These are phyloP conservation scores for Podotricha telesiphe DNA, from an alignment of 2,888 invertebrate species.

Conservation along the genomic window DNA sequence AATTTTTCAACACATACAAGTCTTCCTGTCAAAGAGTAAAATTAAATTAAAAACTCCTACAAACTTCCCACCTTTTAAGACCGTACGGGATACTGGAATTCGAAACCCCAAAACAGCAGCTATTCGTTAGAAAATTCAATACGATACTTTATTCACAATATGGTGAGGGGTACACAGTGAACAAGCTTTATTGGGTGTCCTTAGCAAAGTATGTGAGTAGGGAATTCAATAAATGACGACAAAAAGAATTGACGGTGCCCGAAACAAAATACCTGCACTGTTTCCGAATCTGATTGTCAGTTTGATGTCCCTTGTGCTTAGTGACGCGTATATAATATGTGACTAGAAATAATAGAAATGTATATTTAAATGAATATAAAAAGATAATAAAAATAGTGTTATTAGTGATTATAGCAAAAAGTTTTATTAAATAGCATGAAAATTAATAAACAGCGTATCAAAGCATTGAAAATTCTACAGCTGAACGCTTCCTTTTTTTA, in stretches of 20 bases:
- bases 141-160: constrained; percentile 71
- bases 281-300: constrained; percentile 56
- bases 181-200: constrained; percentile 80
- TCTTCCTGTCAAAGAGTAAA: constrained; percentile 81
- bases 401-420: neutral
- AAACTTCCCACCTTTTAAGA: constrained; percentile 73
- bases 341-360: constrained; percentile 1
- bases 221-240: constrained; percentile 79
- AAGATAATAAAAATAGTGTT: neutral
- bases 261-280: constrained; percentile 61
- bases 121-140: constrained; percentile 74
- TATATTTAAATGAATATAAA: neutral
- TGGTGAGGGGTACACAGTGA: constrained; percentile 68
- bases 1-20: constrained; percentile 78
- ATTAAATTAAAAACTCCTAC: constrained; percentile 81
- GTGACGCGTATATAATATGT: constrained; percentile 39
- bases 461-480: constrained; percentile 28
- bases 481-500: constrained; percentile 58
- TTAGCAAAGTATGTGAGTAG: constrained; percentile 71
- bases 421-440: neutral
- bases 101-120: constrained; percentile 63
- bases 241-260: constrained; percentile 71
- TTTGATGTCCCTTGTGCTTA: constrained; percentile 58
- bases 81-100: constrained; percentile 68
- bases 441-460: neutral